Base-by-base conservation (phyloP, 2,113 vertebrate species). In the Gallinago paraguaiae region DNA sequence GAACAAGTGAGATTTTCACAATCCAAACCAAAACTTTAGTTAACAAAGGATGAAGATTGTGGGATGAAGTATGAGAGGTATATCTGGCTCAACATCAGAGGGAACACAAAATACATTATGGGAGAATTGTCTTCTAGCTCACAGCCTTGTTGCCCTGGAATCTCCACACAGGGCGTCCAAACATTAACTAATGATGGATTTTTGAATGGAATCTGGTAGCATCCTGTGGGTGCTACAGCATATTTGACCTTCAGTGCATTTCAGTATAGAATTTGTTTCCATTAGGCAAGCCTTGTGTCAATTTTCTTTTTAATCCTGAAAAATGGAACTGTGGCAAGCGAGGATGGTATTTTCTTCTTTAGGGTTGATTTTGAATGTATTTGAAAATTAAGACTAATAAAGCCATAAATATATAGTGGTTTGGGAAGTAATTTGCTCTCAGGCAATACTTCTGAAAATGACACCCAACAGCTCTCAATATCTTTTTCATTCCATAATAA, bases 321-420 rank as follows among this genome's bases (percentile, higher is more conserved):
- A 88, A 94, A 93, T 54, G 67, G n/a, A 92, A 77, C 56, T 59
- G 16, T 88, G 74, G 75, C 59, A 94, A 97, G 81, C n/a, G 28
- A 94, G 71, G 69, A 37, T 77, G 71, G 27, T 79, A 57, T 37
- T 92, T 92, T 84, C 68, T 85, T 91, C 51, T 74, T 88, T 60
- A 41, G 54, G 57, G 69, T 64, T 90, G 41, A 91, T 67, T 86
- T 88, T 67, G 43, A 82, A 79, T 88, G 82, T 84, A 24, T 77
- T 95, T 88, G 45, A 68, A 87, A 95, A 92, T 90, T 74, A 53
- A 75, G 72, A 80, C 43, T 71, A 82, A 89, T 95, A 93, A 96
- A 85, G 25, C 59, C 45, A 80, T 87, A 93, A 90, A 71, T 75
- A 90, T 43, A 61, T 22, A 86, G 46, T 43, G 37, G 53, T 93